Evolutionary conservation across 2,888 invertebrate species (phyloP).

Genomic region (Trisateles emortualis): DNA sequence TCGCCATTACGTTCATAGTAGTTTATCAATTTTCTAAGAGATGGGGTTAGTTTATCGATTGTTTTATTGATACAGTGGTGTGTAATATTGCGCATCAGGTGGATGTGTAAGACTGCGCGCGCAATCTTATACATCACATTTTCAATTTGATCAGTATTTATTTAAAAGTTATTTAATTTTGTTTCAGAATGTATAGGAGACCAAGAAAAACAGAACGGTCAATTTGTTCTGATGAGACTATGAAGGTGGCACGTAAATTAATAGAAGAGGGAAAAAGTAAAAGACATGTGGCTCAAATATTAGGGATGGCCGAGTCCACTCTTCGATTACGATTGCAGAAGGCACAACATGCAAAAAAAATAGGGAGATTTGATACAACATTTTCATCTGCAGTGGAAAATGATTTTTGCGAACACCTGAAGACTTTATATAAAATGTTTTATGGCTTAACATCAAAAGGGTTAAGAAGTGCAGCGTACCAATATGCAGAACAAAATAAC

Average conservation of each 20-base stretch:
- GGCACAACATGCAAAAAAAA: background rate
- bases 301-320: constrained; percentile 12
- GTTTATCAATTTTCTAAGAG: too few relatives aligned
- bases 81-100: background rate
- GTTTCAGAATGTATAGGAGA: background rate
- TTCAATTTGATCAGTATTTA: background rate
- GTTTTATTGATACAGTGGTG: background rate
- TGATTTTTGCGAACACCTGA: constrained; percentile 15
- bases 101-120: background rate
- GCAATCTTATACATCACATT: background rate
- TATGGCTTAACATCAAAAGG: constrained; percentile 16
- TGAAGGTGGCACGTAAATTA: background rate
- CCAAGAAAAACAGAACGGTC: background rate
- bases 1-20: too few relatives aligned
- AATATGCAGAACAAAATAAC: constrained; percentile 21
- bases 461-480: constrained; percentile 9
- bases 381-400: constrained; percentile 15
- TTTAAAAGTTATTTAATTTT: background rate
- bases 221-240: background rate
- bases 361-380: constrained; percentile 13
- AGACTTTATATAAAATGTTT: constrained; percentile 17
- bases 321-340: constrained; percentile 1
- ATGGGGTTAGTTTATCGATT: too few relatives aligned
- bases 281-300: background rate
- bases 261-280: background rate